phyloP scores from a whole-genome alignment of 2,888 invertebrate species.

The Carpatolechia fugitivella region DNA sequence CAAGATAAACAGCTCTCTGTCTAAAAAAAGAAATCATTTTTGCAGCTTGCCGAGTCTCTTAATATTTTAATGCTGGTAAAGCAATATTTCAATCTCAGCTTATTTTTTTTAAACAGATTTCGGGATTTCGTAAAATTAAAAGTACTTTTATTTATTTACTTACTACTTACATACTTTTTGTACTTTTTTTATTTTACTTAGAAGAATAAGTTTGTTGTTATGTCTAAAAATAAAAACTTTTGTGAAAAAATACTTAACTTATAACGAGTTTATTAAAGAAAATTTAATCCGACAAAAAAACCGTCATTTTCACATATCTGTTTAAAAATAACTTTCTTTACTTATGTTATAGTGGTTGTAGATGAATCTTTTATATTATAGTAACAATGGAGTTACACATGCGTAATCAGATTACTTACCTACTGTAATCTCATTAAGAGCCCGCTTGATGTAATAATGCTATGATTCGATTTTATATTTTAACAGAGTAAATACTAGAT shows the following conservation, averaged over 20 bases:
- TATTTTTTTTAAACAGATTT: no score
- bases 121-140: not conserved
- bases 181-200: no score
- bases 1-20: conserved; percentile 9
- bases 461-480: not conserved
- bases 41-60: not conserved
- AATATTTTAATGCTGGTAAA: not conserved
- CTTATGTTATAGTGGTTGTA: not conserved
- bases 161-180: no score
- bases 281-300: no score
- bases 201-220: no score
- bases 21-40: conserved; percentile 1
- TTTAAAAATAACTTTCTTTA: no score
- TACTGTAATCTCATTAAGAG: not conserved
- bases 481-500: not conserved
- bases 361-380: not conserved
- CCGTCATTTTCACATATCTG: no score
- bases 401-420: not conserved
- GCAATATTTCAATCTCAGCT: not conserved
- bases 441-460: not conserved
- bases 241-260: no score
- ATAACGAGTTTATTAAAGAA: no score
- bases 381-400: not conserved
- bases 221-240: no score
- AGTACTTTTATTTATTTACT: no score